Base-by-base conservation (phyloP, 2,113 vertebrate genomes). In the Pelobates fuscus region DNA sequence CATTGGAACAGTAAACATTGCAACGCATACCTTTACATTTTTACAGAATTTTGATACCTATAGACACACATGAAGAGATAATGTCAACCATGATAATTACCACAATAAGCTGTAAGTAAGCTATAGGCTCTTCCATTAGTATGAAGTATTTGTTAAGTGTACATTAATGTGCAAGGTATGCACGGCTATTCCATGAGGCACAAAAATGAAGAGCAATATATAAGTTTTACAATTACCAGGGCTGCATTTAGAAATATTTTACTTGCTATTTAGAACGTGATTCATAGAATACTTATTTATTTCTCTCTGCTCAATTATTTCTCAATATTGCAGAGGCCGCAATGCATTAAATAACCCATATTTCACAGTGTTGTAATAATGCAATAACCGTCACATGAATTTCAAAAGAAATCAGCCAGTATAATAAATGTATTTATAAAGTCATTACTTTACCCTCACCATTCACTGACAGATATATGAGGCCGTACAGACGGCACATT, bases 271-370 rank as follows among this genome's bases (percentile, higher is more conserved):
- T 88, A 83, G 81, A 61, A 71, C 78, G 78, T 78, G 85, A 90
- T 85, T 89, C 89, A 87, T 80, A 81, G 80, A 82, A 81, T 85
- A 55, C 58, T 73, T 76, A 78, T 78, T 82, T 73, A 55, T 73
- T 20, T 17, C n/a, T 60, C 41, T 80, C 41, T 80, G 68, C 84
- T 88, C 86, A 90, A 90, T 91, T 88, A 89, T 84, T 84, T 84
- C 84, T 86, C 86, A 89, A 88, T 89, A 88, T 87, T 87, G 84
- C 77, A 76, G 82, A 79, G 84, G 82, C 72, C 86, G 82, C 84
- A 88, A 86, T 85, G 82, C 87, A 88, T 88, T 89, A 88, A 89
- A 91, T 90, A 88, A 89, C 86, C 87, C 85, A 83, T 86, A 86
- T 86, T 85, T 88, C 83, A 83, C 57, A 77, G 79, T 75, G 59